Evolutionary conservation across 2,797 vertebrate species (phyloP).

Genomic region (Mus spretus): DNA sequence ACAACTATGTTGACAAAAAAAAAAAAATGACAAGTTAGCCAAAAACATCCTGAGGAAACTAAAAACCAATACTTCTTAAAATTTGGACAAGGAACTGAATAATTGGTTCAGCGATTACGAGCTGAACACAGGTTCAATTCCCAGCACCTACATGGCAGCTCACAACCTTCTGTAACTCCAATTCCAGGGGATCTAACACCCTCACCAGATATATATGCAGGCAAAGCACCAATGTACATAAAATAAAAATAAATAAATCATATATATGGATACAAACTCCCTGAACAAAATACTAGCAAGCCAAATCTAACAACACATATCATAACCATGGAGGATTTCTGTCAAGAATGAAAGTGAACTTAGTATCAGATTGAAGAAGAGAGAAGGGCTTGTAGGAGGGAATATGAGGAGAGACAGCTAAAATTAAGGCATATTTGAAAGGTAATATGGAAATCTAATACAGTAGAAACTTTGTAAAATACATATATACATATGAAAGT

Average conservation of each 20-base stretch:
- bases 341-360: constrained; percentile 36
- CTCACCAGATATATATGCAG: neutral
- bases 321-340: neutral
- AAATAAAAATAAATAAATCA: neutral
- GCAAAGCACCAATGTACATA: neutral
- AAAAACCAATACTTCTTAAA: neutral
- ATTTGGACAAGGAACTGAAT: neutral
- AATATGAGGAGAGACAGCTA: neutral
- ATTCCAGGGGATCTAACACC: neutral
- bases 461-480: neutral
- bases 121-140: neutral
- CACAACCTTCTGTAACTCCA: neutral
- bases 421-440: neutral
- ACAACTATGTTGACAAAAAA: constrained; percentile 20
- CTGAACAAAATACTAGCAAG: constrained; percentile 36
- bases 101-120: neutral
- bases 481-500: neutral
- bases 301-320: neutral
- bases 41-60: constrained; percentile 57
- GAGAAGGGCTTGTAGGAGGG: neutral
- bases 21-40: constrained; percentile 3
- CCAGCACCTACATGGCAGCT: neutral
- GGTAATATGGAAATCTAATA: neutral
- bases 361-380: neutral
- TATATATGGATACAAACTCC: neutral